Base-by-base conservation (phyloP, 2,888 invertebrate genomes). In the Drosophila cracens region DNA sequence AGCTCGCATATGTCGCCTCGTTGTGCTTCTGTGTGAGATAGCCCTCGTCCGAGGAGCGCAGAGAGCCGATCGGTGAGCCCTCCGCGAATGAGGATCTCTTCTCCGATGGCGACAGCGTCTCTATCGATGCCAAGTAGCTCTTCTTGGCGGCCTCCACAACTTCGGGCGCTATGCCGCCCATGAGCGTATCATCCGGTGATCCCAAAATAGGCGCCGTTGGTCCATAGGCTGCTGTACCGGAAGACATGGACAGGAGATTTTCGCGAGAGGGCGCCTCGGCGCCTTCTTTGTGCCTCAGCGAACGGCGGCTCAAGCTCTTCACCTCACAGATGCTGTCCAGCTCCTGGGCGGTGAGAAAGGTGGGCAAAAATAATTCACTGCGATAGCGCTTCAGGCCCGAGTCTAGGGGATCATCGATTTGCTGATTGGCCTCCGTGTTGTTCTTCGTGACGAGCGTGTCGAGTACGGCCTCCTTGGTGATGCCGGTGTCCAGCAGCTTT, bases 401-500 rank as follows among this genome's bases (percentile, higher is more conserved):
- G n/a, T 90, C 89, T 38, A 91, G 70, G 0, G 92, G 90, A 83
- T 93, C 93, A 16, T 88, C 88, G 31, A 93, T 93, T 72, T 93
- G 92, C 65, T 93, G 93, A 84, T 93, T 93, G 4, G 93, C 93
- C 76, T 93, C 93, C 1, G 93, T 93, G 67, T 93, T 93, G 67
- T 91, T 93, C 59, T 93, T 93, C 29, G 93, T 93, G 8, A 93
- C 93, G 53, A 93, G 79, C 3, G 93, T 91, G 65, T 93, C 93
- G 5, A 93, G 81, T 4, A 93, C 93, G 2, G 93, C 92, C 76
- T 93, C 93, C 65, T 93, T 93, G 31, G 92, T 91, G 11, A 92
- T 95, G 11, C 96, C 96, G 71, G 95, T 96, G 90, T 96, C 96
- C 86, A 97, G 93, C 65, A 97, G 92, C 59, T 94, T 94, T 85